These are phyloP conservation scores for Ptychobarbus kaznakovi DNA, from an alignment of 2,797 vertebrate species.

Conservation along the genomic window DNA sequence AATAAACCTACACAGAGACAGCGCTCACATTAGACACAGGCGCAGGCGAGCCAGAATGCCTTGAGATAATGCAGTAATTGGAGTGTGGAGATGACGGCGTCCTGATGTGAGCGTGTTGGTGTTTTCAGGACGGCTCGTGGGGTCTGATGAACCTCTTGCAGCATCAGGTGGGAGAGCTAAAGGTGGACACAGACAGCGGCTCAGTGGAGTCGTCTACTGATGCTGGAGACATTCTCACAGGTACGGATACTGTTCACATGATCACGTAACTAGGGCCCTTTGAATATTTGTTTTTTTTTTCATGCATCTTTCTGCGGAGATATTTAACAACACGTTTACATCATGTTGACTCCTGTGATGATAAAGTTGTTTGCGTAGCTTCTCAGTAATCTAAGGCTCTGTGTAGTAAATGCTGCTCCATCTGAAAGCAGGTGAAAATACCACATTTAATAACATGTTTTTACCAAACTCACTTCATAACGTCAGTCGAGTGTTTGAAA, in stretches of 20 bases:
- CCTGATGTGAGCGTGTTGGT: constrained; percentile 38
- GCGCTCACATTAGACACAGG: background rate
- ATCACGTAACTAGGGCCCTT: background rate
- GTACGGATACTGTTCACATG: constrained; percentile 63
- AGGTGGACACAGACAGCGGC: constrained; percentile 73
- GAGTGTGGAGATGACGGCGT: background rate
- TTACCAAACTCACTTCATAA: too few relatives aligned
- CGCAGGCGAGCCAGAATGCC: background rate
- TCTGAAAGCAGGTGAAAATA: too few relatives aligned
- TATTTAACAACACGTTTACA: too few relatives aligned
- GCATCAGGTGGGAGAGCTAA: constrained; percentile 84
- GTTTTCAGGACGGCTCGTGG: constrained; percentile 67
- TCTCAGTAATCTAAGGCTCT: too few relatives aligned
- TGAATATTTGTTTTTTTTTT: too few relatives aligned
- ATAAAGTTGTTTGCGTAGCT: too few relatives aligned
- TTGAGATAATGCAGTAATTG: constrained; percentile 41
- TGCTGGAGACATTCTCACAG: constrained; percentile 68
- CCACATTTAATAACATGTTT: too few relatives aligned
- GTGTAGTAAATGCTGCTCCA: too few relatives aligned
- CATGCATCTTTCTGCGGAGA: too few relatives aligned
- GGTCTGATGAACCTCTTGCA: constrained; percentile 80
- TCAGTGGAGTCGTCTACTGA: constrained; percentile 54
- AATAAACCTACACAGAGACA: constrained; percentile 26
- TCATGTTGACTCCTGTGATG: too few relatives aligned
- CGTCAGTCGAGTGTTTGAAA: too few relatives aligned